phyloP scores from a whole-genome alignment of 1,140 invertebrate species.

The Bactericera cockerelli region DNA sequence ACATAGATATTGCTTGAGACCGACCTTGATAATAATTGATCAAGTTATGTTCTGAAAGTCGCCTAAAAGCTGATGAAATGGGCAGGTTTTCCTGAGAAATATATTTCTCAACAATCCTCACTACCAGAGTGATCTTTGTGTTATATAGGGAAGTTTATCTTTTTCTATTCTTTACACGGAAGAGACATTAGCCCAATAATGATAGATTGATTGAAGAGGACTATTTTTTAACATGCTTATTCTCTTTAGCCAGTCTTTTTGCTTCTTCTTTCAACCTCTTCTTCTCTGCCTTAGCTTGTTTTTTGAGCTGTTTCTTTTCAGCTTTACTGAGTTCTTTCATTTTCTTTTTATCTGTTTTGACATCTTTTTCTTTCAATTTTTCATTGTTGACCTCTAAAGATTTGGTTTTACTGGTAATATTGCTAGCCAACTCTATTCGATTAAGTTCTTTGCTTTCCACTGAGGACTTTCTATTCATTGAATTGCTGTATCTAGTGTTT shows the following conservation, averaged over 20 bases:
- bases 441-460: slow-evolving; percentile 16
- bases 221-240: too few relatives aligned
- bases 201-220: too few relatives aligned
- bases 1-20: too few relatives aligned
- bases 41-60: too few relatives aligned
- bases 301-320: slow-evolving; percentile 21
- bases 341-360: slow-evolving; percentile 15
- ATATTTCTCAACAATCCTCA: too few relatives aligned
- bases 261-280: slow-evolving; percentile 20
- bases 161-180: too few relatives aligned
- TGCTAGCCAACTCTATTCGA: slow-evolving; percentile 19
- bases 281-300: slow-evolving; percentile 19
- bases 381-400: neutral
- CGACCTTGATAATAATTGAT: too few relatives aligned
- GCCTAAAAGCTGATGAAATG: too few relatives aligned
- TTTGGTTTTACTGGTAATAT: slow-evolving; percentile 15
- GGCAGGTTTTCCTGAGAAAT: too few relatives aligned
- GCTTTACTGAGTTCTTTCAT: slow-evolving; percentile 20
- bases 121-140: too few relatives aligned
- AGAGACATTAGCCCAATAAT: too few relatives aligned
- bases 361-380: slow-evolving; percentile 15
- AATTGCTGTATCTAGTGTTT: slow-evolving; percentile 10
- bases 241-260: slow-evolving; percentile 22
- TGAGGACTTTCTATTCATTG: slow-evolving; percentile 7
- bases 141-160: too few relatives aligned